Evolutionary conservation across 2,797 vertebrate species (phyloP).

Genomic region (Gephyroberyx darwinii): DNA sequence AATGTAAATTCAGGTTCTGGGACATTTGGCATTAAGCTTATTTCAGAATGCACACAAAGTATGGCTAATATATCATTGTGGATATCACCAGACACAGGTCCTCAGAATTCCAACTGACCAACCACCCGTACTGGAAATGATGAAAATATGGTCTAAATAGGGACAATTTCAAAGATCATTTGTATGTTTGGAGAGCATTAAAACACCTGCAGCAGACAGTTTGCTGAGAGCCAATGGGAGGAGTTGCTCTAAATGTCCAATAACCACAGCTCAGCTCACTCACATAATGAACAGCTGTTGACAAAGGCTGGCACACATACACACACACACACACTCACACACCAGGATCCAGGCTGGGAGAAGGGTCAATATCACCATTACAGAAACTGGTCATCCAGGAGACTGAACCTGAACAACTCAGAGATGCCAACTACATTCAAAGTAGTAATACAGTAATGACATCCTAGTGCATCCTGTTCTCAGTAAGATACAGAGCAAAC

Average conservation of each 20-base stretch:
- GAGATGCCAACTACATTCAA: neutral
- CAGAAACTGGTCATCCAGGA: conserved; percentile 7
- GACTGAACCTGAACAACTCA: conserved; percentile 4
- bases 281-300: conserved; percentile 58
- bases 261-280: conserved; percentile 31
- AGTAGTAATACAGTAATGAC: too few species aligned
- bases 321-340: conserved; percentile 21
- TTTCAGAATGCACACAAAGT: neutral
- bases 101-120: conserved; percentile 11
- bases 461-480: neutral
- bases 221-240: conserved; percentile 45
- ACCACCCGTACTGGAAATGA: conserved; percentile 21
- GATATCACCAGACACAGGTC: conserved; percentile 8
- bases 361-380: conserved; percentile 31
- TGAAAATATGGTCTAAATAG: conserved; percentile 23
- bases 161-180: conserved; percentile 32
- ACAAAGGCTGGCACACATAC: conserved; percentile 24
- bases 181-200: conserved; percentile 44
- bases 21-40: neutral
- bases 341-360: conserved; percentile 1
- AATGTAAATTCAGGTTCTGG: neutral
- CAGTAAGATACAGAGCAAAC: neutral
- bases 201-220: conserved; percentile 41
- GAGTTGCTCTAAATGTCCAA: conserved; percentile 48
- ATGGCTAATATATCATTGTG: neutral